Conservation (phyloP, 2,888 invertebrate genomes). For the Lampropteryx suffumata region DNA sequence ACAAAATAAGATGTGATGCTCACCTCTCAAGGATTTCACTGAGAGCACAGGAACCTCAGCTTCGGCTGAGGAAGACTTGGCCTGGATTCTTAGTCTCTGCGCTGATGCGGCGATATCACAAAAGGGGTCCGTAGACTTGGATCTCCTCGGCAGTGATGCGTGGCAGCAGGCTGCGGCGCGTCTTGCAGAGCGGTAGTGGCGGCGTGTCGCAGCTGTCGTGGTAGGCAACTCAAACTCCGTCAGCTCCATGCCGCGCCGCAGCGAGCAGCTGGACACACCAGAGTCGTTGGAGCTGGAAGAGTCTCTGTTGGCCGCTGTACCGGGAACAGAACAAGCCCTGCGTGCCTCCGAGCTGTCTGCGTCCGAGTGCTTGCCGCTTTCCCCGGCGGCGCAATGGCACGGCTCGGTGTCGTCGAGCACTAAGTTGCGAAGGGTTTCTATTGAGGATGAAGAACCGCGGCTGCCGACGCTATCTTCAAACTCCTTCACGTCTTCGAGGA, state of each 20-base stretch:
- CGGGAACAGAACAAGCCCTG: constrained; percentile 79
- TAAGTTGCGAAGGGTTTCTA: constrained; percentile 73
- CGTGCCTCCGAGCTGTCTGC: constrained; percentile 69
- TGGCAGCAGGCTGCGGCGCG: constrained; percentile 77
- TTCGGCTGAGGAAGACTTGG: constrained; percentile 89
- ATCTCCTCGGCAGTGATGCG: constrained; percentile 85
- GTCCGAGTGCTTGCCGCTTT: constrained; percentile 60
- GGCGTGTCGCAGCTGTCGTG: constrained; percentile 78
- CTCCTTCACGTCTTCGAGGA: constrained; percentile 84
- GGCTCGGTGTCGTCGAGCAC: constrained; percentile 58
- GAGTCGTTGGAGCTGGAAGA: constrained; percentile 93
- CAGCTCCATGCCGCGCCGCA: constrained; percentile 75
- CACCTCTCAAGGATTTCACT: constrained; percentile 79
- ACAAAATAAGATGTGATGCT: background rate
- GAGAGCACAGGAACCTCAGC: constrained; percentile 89
- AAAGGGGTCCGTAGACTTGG: constrained; percentile 86
- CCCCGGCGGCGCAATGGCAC: constrained; percentile 53
- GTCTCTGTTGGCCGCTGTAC: constrained; percentile 87
- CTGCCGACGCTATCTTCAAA: constrained; percentile 69
- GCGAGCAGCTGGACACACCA: constrained; percentile 87
- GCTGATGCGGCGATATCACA: constrained; percentile 82
- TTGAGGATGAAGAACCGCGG: constrained; percentile 71
- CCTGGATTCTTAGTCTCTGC: constrained; percentile 82
- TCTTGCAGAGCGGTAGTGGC: constrained; percentile 81
- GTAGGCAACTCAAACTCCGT: constrained; percentile 85